phyloP scores from a whole-genome alignment of 2,113 vertebrate species.

The Alces alces region DNA sequence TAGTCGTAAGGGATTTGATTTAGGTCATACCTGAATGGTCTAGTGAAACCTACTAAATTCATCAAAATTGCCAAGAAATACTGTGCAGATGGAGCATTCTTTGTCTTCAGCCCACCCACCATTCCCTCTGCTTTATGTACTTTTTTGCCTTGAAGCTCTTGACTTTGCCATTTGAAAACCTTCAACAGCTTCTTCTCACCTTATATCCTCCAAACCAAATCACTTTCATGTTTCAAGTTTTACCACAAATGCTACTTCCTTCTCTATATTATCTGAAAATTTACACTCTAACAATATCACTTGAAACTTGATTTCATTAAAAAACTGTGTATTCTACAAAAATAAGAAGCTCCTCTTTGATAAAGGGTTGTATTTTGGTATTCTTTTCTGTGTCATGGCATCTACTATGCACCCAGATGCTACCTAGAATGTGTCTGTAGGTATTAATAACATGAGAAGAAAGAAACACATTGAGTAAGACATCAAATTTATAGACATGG shows the following conservation, averaged over 20 bases:
- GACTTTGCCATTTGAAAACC: neutral
- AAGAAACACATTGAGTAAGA: neutral
- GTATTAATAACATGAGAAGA: neutral
- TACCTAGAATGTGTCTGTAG: neutral
- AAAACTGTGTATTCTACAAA: neutral
- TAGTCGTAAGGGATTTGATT: too few relatives aligned
- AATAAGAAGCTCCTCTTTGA: neutral
- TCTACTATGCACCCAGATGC: too few relatives aligned
- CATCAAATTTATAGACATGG: neutral
- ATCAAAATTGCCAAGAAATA: neutral
- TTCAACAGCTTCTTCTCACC: neutral
- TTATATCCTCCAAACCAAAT: neutral
- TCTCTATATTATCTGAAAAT: neutral
- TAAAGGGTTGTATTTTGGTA: neutral
- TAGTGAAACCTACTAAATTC: neutral
- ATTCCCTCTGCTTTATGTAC: fast-evolving
- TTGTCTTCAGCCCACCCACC: neutral
- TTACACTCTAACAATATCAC: neutral
- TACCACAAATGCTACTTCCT: neutral
- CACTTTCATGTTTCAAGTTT: neutral
- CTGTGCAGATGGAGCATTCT: neutral
- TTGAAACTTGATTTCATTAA: neutral
- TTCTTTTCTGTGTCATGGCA: neutral
- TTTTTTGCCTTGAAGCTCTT: neutral
- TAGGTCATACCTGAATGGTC: too few relatives aligned